Evolutionary conservation across 2,888 invertebrate genomes (phyloP), one percentile per base, ranked within the genome.

Genomic region (Lithosia quadra): DNA sequence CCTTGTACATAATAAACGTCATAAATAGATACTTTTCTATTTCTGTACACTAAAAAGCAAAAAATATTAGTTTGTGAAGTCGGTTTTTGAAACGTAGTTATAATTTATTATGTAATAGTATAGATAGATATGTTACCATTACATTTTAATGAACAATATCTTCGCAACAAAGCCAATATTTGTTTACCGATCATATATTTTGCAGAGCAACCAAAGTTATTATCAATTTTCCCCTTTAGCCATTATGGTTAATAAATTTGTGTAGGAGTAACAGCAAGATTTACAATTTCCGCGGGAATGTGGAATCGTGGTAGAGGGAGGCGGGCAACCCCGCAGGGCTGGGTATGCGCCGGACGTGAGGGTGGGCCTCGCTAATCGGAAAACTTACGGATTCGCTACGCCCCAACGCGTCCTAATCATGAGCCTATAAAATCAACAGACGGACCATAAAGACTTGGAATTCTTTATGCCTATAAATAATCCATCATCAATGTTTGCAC

Each of bases 181-280:
- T 73, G 72, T 75, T 71, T 63, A 75, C 71, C 61, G 33, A 66
- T 70, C 73, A 70, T 69, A 71, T 64, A 78, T 80, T 78, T 64
- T 34, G 33, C 18, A 43, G 59, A 66, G 68, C 68, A 65, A 49
- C 67, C 64, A 62, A 71, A 76, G 76, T 73, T 83, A 86, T 87
- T 86, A 87, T 86, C 84, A 86, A 84, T 84, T 83, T 83, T 81
- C 81, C 84, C 85, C 83, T 83, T 84, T 81, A 78, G 77, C 78
- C 81, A 84, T 82, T 84, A 86, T 84, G 84, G 84, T 82, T 84
- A 82, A 87, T 88, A 88, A 85, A 88, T 88, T 84, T 80, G 78
- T 74, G 73, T 69, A 70, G 80, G 82, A 77, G 79, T 79, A 78
- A 80, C 80, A 81, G 69, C 76, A 81, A 85, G 87, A 88, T 87